Evolutionary conservation across 1,140 invertebrate genomes (phyloP).

Genomic region (Drosophila bifasciata): DNA sequence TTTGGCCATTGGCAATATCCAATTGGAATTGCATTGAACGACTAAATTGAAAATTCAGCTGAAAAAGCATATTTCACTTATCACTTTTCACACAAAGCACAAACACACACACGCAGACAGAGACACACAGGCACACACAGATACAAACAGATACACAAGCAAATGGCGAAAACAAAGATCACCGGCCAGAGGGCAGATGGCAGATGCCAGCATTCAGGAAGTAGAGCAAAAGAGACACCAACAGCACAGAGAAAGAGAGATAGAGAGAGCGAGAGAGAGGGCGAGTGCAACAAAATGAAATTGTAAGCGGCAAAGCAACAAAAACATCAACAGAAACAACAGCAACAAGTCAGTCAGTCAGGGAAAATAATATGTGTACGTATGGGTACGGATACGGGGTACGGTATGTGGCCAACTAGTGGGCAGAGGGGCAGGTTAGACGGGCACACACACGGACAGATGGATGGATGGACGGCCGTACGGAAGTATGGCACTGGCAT

Average conservation of each 20-base stretch:
- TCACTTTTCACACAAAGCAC: slow-evolving; percentile 78
- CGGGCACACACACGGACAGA: not conserved
- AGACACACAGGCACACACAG: too few relatives aligned
- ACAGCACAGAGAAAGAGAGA: not conserved
- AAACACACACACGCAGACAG: slow-evolving; percentile 1
- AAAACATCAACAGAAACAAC: slow-evolving; percentile 38
- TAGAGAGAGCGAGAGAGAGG: not conserved
- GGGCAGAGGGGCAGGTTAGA: slow-evolving; percentile 22
- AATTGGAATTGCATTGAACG: slow-evolving; percentile 79
- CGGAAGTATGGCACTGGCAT: slow-evolving; percentile 56
- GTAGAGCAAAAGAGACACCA: too few relatives aligned
- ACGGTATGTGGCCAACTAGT: not conserved
- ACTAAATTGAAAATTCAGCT: slow-evolving; percentile 77
- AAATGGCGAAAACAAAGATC: slow-evolving; percentile 53
- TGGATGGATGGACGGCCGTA: slow-evolving; percentile 22
- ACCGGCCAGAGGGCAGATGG: slow-evolving; percentile 3
- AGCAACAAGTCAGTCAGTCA: slow-evolving; percentile 61
- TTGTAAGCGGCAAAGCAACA: slow-evolving; percentile 73
- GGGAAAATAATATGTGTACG: slow-evolving; percentile 57
- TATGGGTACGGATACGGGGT: not conserved
- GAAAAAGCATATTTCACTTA: slow-evolving; percentile 81
- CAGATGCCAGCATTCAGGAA: too few relatives aligned
- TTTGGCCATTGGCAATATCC: slow-evolving; percentile 67
- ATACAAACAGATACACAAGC: not conserved
- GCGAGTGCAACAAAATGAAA: slow-evolving; percentile 57